Evolutionary conservation across 2,888 invertebrate genomes (phyloP).

Genomic region (Xylophagus ater): DNA sequence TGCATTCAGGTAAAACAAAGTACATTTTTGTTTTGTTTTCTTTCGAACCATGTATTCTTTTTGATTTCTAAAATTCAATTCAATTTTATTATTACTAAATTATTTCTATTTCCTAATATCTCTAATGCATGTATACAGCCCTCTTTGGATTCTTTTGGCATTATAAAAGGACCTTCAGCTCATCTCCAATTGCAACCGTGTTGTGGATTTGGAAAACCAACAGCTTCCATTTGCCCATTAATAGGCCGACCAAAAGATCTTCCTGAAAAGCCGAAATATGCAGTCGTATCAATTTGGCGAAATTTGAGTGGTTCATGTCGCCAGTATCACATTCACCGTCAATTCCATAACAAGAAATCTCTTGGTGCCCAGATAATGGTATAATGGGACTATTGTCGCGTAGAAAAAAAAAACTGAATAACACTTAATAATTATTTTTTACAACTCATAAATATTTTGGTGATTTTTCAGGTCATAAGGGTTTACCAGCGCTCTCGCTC

Average conservation of each 20-base stretch:
- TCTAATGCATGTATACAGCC: slow-evolving; percentile 50
- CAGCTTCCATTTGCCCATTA: slow-evolving; percentile 89
- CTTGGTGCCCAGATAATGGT: slow-evolving; percentile 88
- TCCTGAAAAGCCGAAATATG: slow-evolving; percentile 79
- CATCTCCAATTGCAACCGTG: slow-evolving; percentile 82
- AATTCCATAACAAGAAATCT: slow-evolving; percentile 92
- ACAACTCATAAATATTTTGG: no score
- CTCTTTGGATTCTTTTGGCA: slow-evolving; percentile 61
- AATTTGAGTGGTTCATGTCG: slow-evolving; percentile 78
- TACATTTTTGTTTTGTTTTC: no score
- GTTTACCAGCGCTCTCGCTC: no score
- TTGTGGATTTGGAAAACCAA: slow-evolving; percentile 64
- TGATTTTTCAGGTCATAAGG: no score
- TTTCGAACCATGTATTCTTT: not conserved
- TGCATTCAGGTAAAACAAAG: no score
- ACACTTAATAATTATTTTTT: no score
- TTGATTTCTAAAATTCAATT: no score
- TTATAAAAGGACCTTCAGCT: slow-evolving; percentile 87
- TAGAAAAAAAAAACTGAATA: no score
- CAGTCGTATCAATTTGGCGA: slow-evolving; percentile 83
- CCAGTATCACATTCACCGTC: slow-evolving; percentile 77
- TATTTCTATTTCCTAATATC: slow-evolving; percentile 16
- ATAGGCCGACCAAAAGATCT: slow-evolving; percentile 92
- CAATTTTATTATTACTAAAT: not conserved
- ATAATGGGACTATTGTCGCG: no score